phyloP scores from a whole-genome alignment of 2,113 vertebrate genomes.

The Aramus guarauna region DNA sequence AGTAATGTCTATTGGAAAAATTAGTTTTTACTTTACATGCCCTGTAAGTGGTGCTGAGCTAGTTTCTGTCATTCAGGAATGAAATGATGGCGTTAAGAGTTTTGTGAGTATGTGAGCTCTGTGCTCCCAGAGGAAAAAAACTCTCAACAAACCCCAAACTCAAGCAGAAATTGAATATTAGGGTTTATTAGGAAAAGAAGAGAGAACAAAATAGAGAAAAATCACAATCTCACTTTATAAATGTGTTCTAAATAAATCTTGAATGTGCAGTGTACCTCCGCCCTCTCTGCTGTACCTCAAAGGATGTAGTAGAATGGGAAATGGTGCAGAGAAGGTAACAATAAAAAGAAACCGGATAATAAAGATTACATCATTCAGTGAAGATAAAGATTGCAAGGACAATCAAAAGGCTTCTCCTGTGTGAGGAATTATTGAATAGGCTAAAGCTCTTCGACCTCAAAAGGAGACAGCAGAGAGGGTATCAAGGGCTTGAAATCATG shows the following conservation, averaged over 20 bases:
- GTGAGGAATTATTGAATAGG: neutral
- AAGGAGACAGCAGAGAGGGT: neutral
- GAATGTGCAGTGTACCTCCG: neutral
- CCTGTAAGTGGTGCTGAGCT: neutral
- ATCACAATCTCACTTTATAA: neutral
- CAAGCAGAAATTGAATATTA: neutral
- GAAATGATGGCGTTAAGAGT: neutral
- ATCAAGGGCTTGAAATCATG: neutral
- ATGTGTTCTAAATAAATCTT: conserved; percentile 19
- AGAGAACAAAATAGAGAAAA: neutral
- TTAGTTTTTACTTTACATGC: neutral
- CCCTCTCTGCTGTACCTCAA: neutral
- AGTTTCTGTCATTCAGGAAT: neutral
- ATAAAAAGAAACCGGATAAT: neutral
- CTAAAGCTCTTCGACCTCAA: conserved; percentile 4
- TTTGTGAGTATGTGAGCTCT: neutral
- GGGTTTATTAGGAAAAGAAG: conserved; percentile 2
- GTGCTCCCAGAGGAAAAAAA: neutral
- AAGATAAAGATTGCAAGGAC: conserved; percentile 19
- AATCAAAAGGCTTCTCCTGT: conserved; percentile 21
- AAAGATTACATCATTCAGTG: neutral
- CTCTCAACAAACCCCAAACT: neutral
- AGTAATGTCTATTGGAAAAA: neutral
- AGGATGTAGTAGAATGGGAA: neutral
- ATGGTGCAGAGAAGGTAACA: neutral